Evolutionary conservation across 2,113 vertebrate genomes (phyloP), one percentile per base, ranked within the genome.

Genomic region (Oncorhynchus clarkii): DNA sequence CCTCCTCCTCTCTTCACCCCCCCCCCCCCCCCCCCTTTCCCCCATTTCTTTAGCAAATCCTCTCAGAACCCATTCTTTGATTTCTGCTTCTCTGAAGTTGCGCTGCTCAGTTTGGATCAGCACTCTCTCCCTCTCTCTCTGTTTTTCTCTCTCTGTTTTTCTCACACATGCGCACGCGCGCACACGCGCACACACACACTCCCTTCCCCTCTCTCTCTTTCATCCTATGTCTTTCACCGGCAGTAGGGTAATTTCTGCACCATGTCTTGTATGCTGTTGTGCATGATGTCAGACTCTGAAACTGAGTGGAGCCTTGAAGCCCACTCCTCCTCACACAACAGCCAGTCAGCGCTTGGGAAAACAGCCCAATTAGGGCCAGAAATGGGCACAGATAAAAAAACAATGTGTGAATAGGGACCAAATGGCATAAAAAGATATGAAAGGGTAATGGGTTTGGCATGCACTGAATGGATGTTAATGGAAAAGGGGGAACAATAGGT

Each of bases 391-490:
- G 67, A 80, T 74, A 71, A 71, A 73, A 77, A 27, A 27, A 49
- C 22, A 73, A 7, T 14, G 24, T 27, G 20, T 48, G 39, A 54
- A 54, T 54, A 54, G 51, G 16, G 51, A 54, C 3, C 9, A 49
- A 81, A 78, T 79, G 71, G 70, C 51, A 68, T 27, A 24, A 62
- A 51, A 71, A n/a, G 16, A 75, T 64, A 62, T 78, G 22, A 81
- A 84, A 78, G 62, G 67, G 59, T 45, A 45, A 45, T 45, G 39
- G 12, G 51, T 54, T 54, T 54, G 49, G 14, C 49, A 0, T 51
- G 49, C 49, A 54, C 12, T 54, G 49, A 16, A 54, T 54, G 49
- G 16, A 54, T 16, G 49, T 16, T 54, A 54, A 54, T 54, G 16
- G 51, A 5, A 18, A 2, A 14, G 16, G 16, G 51, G 14, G 14